A percentile compares a stretch with the other conserved stretches of the same genome.
Evolutionary conservation across 2,113 vertebrate species (phyloP).

Genomic region (Saimiri boliviensis): DNA sequence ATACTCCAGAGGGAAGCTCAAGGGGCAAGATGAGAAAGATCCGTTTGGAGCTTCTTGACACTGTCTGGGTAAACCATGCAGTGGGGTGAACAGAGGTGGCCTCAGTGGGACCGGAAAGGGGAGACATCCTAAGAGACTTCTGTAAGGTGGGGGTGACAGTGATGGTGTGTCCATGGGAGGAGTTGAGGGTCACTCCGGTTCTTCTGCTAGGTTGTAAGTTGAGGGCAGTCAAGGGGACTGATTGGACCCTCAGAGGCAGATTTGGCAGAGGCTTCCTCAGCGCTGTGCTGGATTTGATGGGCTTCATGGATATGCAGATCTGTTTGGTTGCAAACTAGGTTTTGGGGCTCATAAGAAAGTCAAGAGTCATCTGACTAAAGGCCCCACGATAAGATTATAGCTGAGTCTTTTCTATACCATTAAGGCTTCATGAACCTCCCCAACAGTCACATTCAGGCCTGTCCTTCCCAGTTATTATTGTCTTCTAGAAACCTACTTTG

Average conservation of each 20-base stretch:
- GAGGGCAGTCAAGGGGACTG: background rate
- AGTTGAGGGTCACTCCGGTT: too few relatives aligned
- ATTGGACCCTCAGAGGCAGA: background rate
- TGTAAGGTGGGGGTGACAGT: background rate
- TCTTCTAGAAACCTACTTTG: background rate
- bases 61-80: background rate
- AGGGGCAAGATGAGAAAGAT: too few relatives aligned
- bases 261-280: background rate
- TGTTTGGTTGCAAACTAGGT: background rate
- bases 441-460: background rate
- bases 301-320: background rate
- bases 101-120: too few relatives aligned
- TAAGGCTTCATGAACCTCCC: background rate
- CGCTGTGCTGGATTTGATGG: background rate
- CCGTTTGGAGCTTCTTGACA: background rate
- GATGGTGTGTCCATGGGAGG: accelerated
- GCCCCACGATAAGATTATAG: background rate
- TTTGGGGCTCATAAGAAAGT: background rate
- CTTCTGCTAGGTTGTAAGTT: background rate
- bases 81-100: background rate
- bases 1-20: background rate
- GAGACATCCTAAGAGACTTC: accelerated
- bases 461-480: background rate
- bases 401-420: background rate
- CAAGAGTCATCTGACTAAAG: background rate